These are phyloP conservation scores for Bombus vancouverensis DNA, from an alignment of 1,140 invertebrate genomes.

Conservation along the genomic window DNA sequence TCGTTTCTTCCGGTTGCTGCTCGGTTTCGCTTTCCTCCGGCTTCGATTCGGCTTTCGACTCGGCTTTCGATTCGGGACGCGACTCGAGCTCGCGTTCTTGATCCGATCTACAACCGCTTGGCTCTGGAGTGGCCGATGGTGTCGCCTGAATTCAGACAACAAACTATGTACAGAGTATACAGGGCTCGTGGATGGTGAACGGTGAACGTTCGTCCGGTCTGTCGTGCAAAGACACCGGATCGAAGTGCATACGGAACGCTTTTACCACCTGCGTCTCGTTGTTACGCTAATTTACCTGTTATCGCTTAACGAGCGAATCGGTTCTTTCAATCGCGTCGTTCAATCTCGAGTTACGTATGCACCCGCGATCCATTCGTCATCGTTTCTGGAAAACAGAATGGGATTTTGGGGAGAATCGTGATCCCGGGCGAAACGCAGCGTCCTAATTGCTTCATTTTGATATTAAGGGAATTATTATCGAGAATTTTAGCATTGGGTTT, in stretches of 20 bases:
- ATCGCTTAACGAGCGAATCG: neutral
- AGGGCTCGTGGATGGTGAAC: neutral
- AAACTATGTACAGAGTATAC: neutral
- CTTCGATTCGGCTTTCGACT: conserved; percentile 62
- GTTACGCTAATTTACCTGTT: neutral
- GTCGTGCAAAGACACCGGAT: conserved; percentile 9
- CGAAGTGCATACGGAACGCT: conserved; percentile 18
- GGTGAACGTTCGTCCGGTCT: neutral
- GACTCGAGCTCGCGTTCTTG: conserved; percentile 71
- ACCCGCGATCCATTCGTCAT: neutral
- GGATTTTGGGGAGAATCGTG: conserved; percentile 8
- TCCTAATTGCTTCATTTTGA: neutral
- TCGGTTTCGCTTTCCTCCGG: conserved; percentile 7
- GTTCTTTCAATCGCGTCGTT: neutral
- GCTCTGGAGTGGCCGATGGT: conserved; percentile 67
- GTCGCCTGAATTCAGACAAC: conserved; percentile 67
- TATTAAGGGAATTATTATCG: conserved; percentile 33
- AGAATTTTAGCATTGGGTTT: conserved; percentile 36
- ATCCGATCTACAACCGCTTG: conserved; percentile 53
- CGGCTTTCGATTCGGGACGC: conserved; percentile 68
- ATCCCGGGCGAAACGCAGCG: neutral
- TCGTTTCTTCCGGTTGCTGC: conserved; percentile 4
- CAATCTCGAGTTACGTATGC: neutral
- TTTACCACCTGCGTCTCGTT: neutral
- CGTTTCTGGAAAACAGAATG: conserved; percentile 4